These are phyloP conservation scores for Dysmachus trigonus DNA, from an alignment of 2,888 invertebrate genomes.

Conservation along the genomic window DNA sequence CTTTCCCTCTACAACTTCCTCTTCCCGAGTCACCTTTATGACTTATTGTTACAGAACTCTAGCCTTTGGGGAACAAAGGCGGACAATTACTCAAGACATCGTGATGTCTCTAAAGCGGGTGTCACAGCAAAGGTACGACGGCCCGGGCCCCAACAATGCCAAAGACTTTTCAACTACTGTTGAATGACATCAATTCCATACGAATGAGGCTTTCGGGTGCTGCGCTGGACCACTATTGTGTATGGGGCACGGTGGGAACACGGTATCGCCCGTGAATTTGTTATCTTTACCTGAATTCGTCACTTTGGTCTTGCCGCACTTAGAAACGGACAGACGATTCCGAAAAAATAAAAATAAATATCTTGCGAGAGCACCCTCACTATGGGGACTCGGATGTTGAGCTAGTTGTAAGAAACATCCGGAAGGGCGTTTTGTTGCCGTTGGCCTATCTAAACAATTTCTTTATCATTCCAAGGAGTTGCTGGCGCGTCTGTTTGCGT, in stretches of 20 bases:
- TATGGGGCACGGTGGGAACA: neutral
- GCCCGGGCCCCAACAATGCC: neutral
- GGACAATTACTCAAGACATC: conserved; percentile 35
- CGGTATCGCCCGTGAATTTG: conserved; percentile 39
- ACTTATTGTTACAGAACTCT: conserved; percentile 34
- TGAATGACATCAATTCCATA: conserved; percentile 34
- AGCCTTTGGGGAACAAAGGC: conserved; percentile 1
- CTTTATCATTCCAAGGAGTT: conserved; percentile 42
- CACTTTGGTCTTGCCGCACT: conserved; percentile 45
- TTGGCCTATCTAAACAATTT: conserved; percentile 39
- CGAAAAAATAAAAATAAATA: no score
- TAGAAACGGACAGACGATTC: conserved; percentile 19
- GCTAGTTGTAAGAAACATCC: conserved; percentile 44
- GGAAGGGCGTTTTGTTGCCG: conserved; percentile 47
- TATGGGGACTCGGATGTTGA: conserved; percentile 40
- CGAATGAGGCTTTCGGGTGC: conserved; percentile 21
- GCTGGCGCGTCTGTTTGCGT: conserved; percentile 37
- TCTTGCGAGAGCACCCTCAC: conserved; percentile 10
- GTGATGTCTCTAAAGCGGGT: conserved; percentile 5
- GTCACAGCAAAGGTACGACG: conserved; percentile 5
- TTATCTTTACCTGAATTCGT: conserved; percentile 40
- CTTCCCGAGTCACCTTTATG: conserved; percentile 25
- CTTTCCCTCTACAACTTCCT: conserved; percentile 14
- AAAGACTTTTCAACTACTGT: conserved; percentile 27
- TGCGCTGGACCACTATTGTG: conserved; percentile 19